A percentile compares a stretch with the other conserved stretches of the same genome.
Evolutionary conservation across 2,113 vertebrate species (phyloP).

Genomic region (Petrocephalus zakoni): DNA sequence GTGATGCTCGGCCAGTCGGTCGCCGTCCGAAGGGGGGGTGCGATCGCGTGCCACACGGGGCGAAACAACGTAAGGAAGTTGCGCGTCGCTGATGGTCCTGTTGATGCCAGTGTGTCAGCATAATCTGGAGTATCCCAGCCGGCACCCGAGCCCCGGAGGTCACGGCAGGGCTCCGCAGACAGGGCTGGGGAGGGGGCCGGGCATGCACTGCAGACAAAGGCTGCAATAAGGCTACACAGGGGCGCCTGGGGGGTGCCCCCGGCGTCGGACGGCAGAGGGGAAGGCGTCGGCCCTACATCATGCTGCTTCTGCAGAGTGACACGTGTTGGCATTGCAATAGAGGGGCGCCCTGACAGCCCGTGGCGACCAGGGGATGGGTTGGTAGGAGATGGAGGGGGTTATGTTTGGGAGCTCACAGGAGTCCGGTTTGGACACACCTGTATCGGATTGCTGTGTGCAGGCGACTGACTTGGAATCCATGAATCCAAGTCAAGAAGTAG

Average conservation of each 20-base stretch:
- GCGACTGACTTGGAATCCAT: not conserved
- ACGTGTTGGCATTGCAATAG: not conserved
- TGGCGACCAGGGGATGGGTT: not conserved
- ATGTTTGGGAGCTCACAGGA: not conserved
- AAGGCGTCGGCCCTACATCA: not conserved
- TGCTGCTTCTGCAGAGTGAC: not conserved
- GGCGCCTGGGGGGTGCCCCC: not conserved
- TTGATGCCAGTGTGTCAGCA: conserved; percentile 10
- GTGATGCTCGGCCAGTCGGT: not conserved
- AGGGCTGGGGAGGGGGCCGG: not conserved
- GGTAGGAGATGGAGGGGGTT: not conserved
- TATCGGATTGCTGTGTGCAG: not conserved
- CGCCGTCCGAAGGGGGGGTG: not conserved
- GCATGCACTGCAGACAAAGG: not conserved
- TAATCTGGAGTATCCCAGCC: not conserved
- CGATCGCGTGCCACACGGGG: not conserved
- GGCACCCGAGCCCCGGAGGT: not conserved
- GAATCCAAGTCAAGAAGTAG: not conserved
- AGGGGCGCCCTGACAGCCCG: not conserved
- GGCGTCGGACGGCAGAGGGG: not conserved
- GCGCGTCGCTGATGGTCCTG: not conserved
- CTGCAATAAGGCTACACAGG: not conserved
- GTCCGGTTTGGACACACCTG: not conserved
- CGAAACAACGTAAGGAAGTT: conserved; percentile 13
- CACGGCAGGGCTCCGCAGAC: not conserved